Evolutionary conservation across 2,113 vertebrate species (phyloP), one percentile per base, ranked within the genome.

Genomic region (Heterotilapia buettikoferi): DNA sequence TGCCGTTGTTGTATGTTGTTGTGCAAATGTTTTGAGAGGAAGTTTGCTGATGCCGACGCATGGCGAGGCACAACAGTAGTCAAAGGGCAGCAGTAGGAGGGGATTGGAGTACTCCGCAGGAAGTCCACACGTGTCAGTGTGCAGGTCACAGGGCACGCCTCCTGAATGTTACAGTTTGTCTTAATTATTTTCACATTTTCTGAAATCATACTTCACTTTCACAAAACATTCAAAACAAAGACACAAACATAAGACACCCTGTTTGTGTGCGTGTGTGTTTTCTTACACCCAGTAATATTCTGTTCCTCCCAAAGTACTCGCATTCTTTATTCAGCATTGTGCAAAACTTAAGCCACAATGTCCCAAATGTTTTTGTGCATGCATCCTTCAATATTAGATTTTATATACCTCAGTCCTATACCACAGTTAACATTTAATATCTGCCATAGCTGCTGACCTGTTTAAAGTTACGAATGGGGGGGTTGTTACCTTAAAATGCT

Each of bases 1-100:
- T 71, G 92, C 19, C 29, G 83, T 86, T 88, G 84, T 90, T 91
- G 89, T 81, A 68, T 90, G 83, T 93, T 94, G 90, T 93, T 94
- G 88, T 92, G 84, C 90, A 94, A 93, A 92, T 90, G 91, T 93
- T 94, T 92, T 66, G 91, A 84, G 84, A 71, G 80, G 83, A 92
- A 93, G 88, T 91, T 92, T 93, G 91, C 86, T 24, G 89, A 91
- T 84, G 88, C n/a, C 14, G 80, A 29, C 73, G 61, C 56, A 3
- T 8, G 66, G 84, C 24, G 87, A 91, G 83, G 84, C 80, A 87
- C 89, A 93, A 93, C 92, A 92, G 86, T 86, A 82, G 73, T 86
- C 31, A 45, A 86, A 88, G 87, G 88, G 91, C 84, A 85, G 71
- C 68, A 33, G 59, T 36, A 80, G 89, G 80, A 59, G 82, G 81